Evolutionary conservation across 2,797 vertebrate species (phyloP).

Genomic region (Danio tinwini): DNA sequence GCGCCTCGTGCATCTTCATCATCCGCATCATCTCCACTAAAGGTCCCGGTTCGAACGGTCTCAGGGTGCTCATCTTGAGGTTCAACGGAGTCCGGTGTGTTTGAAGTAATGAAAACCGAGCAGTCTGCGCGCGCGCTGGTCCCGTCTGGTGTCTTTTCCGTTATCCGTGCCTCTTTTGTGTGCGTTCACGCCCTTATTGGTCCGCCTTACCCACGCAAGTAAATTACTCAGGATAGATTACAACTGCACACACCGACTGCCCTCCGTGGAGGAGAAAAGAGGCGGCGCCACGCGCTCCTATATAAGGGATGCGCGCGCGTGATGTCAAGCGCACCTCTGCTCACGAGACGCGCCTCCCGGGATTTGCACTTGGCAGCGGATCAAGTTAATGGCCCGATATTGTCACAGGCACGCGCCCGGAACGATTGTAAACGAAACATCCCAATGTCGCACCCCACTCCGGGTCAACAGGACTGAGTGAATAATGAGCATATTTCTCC

Average conservation of each 20-base stretch:
- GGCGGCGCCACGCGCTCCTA: slow-evolving; percentile 70
- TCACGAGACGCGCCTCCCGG: slow-evolving; percentile 48
- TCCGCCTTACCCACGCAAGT: slow-evolving; percentile 71
- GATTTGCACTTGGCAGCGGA: slow-evolving; percentile 18
- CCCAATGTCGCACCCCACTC: slow-evolving; percentile 55
- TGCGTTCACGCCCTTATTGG: slow-evolving; percentile 45
- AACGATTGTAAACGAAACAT: slow-evolving; percentile 57
- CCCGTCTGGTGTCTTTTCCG: slow-evolving; percentile 15
- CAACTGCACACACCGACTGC: slow-evolving; percentile 62
- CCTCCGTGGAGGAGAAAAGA: slow-evolving; percentile 67
- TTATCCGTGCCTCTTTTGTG: slow-evolving; percentile 36
- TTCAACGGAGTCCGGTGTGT: not conserved
- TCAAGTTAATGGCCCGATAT: slow-evolving; percentile 41
- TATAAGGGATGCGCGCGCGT: slow-evolving; percentile 65
- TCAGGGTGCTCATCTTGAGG: slow-evolving; percentile 72
- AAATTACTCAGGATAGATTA: slow-evolving; percentile 72
- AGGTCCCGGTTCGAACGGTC: slow-evolving; percentile 75
- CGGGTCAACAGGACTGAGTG: slow-evolving; percentile 16
- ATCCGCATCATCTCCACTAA: slow-evolving; percentile 62
- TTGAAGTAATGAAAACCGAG: slow-evolving; percentile 4
- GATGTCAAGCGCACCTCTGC: slow-evolving; percentile 78
- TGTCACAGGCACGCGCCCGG: slow-evolving; percentile 40
- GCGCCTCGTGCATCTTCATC: slow-evolving; percentile 63
- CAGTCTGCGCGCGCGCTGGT: not conserved
- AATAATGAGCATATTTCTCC: not conserved